Percentiles rank a stretch among this genome's conserved stretches.
Evolutionary conservation across 1,140 invertebrate species (phyloP).

Genomic region (Steinernema khuongi): DNA sequence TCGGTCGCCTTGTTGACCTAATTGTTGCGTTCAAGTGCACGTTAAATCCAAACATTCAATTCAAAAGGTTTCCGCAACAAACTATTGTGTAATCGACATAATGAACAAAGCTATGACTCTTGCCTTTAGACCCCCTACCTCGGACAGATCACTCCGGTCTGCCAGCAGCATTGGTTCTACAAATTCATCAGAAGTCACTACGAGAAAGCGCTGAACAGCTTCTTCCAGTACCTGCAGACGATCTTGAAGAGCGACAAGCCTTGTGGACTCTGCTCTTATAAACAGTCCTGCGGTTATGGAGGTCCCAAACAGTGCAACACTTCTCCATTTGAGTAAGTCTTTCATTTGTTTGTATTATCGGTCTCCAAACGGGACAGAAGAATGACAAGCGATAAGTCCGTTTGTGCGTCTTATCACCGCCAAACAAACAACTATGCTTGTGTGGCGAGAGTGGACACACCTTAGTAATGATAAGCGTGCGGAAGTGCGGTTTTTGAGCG

Average conservation of each 20-base stretch:
- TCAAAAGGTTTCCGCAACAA: not conserved
- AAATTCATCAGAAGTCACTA: conserved; percentile 49
- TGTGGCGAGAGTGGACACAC: too few relatives aligned
- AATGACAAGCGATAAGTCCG: too few relatives aligned
- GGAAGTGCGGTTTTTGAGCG: too few relatives aligned
- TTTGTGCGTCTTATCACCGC: too few relatives aligned
- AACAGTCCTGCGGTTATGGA: conserved; percentile 55
- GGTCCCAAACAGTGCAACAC: conserved; percentile 48
- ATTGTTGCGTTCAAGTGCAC: too few relatives aligned
- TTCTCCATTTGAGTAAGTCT: conserved; percentile 49
- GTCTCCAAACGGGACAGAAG: too few relatives aligned
- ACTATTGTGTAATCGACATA: too few relatives aligned
- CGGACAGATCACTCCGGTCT: conserved; percentile 49
- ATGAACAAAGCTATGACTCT: too few relatives aligned
- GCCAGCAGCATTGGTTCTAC: conserved; percentile 57
- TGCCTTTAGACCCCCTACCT: conserved; percentile 41
- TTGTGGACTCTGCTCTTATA: conserved; percentile 54
- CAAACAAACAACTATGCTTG: too few relatives aligned
- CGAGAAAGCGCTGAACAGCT: conserved; percentile 45
- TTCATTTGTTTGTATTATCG: too few relatives aligned
- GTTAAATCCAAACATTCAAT: conserved; percentile 22
- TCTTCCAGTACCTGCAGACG: conserved; percentile 48
- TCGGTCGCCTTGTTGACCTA: too few relatives aligned
- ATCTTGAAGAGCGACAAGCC: conserved; percentile 45
- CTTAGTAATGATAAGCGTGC: too few relatives aligned